Evolutionary conservation across 2,797 vertebrate genomes (phyloP).

Genomic region (Acipenser transmontanus): DNA sequence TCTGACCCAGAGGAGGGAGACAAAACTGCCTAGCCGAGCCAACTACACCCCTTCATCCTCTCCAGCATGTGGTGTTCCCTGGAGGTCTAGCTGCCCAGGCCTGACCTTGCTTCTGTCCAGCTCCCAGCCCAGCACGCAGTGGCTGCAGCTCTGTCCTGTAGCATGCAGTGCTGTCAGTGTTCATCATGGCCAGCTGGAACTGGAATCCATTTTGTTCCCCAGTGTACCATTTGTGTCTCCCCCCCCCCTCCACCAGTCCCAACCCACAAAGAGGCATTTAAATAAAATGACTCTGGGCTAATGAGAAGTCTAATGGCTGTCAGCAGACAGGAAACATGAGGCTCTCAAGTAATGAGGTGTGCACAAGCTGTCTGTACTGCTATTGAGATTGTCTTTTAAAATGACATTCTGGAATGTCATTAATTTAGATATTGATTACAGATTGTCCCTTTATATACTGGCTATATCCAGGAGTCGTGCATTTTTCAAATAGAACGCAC

Average conservation of each 20-base stretch:
- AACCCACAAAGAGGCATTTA: not conserved
- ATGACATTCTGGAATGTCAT: not conserved
- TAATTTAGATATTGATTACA: no score
- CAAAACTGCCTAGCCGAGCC: no score
- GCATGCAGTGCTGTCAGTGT: no score
- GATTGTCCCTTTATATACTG: no score
- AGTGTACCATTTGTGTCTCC: not conserved
- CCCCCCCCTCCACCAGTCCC: not conserved
- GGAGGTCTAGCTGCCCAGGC: no score
- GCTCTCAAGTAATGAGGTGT: not conserved
- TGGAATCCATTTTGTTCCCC: not conserved
- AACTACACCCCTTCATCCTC: no score
- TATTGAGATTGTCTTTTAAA: conserved; percentile 1
- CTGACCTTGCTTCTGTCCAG: no score
- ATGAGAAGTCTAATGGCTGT: not conserved
- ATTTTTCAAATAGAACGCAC: no score
- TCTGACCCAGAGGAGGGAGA: no score
- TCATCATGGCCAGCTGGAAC: not conserved
- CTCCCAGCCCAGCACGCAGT: no score
- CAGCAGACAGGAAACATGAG: not conserved
- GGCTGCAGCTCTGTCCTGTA: not conserved
- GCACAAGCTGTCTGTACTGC: not conserved
- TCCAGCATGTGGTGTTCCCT: no score
- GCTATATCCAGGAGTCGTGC: no score
- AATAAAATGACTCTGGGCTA: not conserved